Base-by-base conservation (phyloP, 1,140 invertebrate species). In the Oedothorax gibbosus region DNA sequence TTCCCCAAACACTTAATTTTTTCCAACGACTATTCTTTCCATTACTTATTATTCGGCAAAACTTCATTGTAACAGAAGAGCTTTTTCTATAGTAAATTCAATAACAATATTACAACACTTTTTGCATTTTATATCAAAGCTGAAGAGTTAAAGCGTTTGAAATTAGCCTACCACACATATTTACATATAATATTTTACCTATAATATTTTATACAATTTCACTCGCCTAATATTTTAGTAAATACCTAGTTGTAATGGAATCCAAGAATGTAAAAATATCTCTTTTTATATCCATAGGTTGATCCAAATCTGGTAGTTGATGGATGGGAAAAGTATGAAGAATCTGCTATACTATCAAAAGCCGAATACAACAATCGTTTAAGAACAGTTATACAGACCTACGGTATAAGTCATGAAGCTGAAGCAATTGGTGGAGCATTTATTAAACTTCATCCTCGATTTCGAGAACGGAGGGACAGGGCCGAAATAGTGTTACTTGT, bases 291-390 rank as follows among this genome's bases (percentile, higher is more conserved):
- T 50, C 85, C 72, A 10, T 20, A 85, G 69, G 7, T 72, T 72
- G 80, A 86, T 60, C 49, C 51, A 64, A n/a, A 18, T 50, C 78
- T 86, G 15, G 53, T 77, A 20, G 57, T 79, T 57, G 49, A 53
- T 54, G 87, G 86, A 54, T 87, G 87, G 87, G 54, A 87, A 20
- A 66, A 66, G 9, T 87, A 60, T 57, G 66, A 75, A 57, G 7
- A 60, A 18, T 65, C 68, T n/a, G 87, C 87, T 20, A 51, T 35
- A 9, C n/a, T 62, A 6, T 54, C 60, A 15, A 20, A 20, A 75
- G 35, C 56, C 12, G 56, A 85, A 66, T 85, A 85, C 50, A 85
- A 85, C 60, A 66, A 35, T 15, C 14, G 12, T 14, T 57, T 85
- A 7, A 66, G 50, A 68, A 85, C 62, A 6, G 57, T 85, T 50